Evolutionary conservation across 2,888 invertebrate genomes (phyloP).

Genomic region (Cheilosia variabilis): DNA sequence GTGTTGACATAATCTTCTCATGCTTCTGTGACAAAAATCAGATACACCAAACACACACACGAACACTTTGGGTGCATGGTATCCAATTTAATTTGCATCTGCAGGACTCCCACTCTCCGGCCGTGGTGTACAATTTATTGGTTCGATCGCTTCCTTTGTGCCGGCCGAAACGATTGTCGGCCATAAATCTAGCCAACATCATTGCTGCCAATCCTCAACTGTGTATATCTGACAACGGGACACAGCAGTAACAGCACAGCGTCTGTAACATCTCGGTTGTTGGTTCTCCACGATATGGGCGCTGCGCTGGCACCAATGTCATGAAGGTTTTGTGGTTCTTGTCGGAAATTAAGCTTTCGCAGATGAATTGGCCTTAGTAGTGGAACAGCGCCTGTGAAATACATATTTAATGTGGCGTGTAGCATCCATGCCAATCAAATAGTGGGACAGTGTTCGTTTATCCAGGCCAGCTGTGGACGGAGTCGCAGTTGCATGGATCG

Average conservation of each 20-base stretch:
- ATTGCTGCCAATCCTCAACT: slow-evolving; percentile 34
- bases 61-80: neutral
- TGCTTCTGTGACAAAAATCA: slow-evolving; percentile 29
- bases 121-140: slow-evolving; percentile 59
- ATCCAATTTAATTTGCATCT: slow-evolving; percentile 58
- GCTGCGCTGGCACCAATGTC: slow-evolving; percentile 18
- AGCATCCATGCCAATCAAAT: slow-evolving; percentile 52
- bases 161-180: slow-evolving; percentile 40
- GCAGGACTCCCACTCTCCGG: slow-evolving; percentile 30
- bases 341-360: slow-evolving; percentile 70
- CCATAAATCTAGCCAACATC: slow-evolving; percentile 61
- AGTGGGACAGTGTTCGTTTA: slow-evolving; percentile 1
- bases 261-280: neutral
- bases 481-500: neutral
- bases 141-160: slow-evolving; percentile 51
- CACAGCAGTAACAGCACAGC: neutral
- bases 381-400: slow-evolving; percentile 36
- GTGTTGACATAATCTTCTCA: slow-evolving; percentile 52
- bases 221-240: slow-evolving; percentile 40
- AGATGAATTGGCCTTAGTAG: slow-evolving; percentile 54
- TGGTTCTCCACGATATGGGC: neutral
- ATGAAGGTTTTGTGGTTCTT: slow-evolving; percentile 56
- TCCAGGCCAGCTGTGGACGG: neutral
- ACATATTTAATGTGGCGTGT: slow-evolving; percentile 46
- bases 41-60: slow-evolving; percentile 13